Conservation (phyloP, 2,888 invertebrate species). For the Clanis bilineata region DNA sequence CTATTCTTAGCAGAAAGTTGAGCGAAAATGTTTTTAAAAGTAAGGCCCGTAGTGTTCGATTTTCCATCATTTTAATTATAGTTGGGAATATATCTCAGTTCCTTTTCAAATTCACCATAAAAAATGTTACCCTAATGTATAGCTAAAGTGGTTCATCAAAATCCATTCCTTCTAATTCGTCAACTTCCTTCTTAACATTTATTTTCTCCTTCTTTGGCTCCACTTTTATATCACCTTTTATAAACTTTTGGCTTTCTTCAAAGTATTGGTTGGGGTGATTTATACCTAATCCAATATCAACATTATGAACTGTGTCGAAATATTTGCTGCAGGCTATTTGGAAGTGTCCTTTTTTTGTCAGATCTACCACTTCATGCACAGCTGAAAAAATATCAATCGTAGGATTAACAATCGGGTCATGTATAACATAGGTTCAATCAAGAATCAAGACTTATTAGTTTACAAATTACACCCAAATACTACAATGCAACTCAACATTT, state of each 20-base stretch:
- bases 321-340: constrained; percentile 95
- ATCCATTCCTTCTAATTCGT: constrained; percentile 62
- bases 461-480: too few relatives aligned
- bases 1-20: too few relatives aligned
- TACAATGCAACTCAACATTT: too few relatives aligned
- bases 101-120: background rate
- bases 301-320: constrained; percentile 88
- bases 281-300: constrained; percentile 85
- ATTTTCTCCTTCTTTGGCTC: constrained; percentile 52
- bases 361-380: constrained; percentile 86
- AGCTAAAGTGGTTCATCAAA: constrained; percentile 55
- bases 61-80: too few relatives aligned
- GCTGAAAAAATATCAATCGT: constrained; percentile 82
- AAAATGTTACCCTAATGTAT: background rate
- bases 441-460: too few relatives aligned
- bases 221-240: constrained; percentile 60
- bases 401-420: too few relatives aligned
- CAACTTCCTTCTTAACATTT: constrained; percentile 45
- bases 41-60: too few relatives aligned
- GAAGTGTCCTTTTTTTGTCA: constrained; percentile 89
- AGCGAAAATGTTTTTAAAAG: too few relatives aligned
- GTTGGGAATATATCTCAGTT: too few relatives aligned
- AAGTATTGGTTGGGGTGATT: constrained; percentile 97
- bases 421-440: too few relatives aligned
- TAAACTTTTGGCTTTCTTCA: constrained; percentile 87